Base-by-base conservation (phyloP, 2,113 vertebrate species). In the Tenebrosternarchus preto region DNA sequence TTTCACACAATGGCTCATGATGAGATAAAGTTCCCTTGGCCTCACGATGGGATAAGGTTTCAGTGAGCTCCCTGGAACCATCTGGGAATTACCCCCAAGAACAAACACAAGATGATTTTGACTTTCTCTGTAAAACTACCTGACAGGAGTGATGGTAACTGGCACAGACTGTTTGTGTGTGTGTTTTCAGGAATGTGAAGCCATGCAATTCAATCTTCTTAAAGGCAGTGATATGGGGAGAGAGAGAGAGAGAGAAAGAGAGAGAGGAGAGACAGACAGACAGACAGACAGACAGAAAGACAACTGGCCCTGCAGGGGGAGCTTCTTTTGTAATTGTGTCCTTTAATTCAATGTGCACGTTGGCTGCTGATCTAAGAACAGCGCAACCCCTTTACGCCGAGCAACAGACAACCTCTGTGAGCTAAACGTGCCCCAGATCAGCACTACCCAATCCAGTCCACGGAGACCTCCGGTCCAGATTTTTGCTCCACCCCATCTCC, bases 201-300 rank as follows among this genome's bases (percentile, higher is more conserved):
- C 27, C 53, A 25, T n/a, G 80, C 85, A 78, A 85, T 84, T 86
- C 81, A 76, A 91, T 68, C 87, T 89, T 88, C 81, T 85, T 83
- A 88, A 90, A 82, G 78, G 88, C 71, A 82, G 88, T 87, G 84
- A 85, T 85, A 90, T 86, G 83, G 80, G 86, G 74, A 78, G 82
- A 16, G 27, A 31, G 60, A 71, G 2, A 53, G 55, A 25, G 5
- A 64, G 57, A 63, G 36, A 72, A 27, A 33, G 39, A 17, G 33
- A 27, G 39, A 56, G 36, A 60, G 57, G n/a, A n/a, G n/a, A n/a
- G n/a, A 43, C 39, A 43, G 25, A 76, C 27, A 19, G 25, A 76
- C 27, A 19, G 55, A 25, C 17, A 43, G 39, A 55, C 16, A 57
- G 50, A 33, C 27, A 33, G 63, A 66, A 7, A 68, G 27, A 77